Conservation (phyloP, 2,888 invertebrate genomes). For the Drosophila ezoana region DNA sequence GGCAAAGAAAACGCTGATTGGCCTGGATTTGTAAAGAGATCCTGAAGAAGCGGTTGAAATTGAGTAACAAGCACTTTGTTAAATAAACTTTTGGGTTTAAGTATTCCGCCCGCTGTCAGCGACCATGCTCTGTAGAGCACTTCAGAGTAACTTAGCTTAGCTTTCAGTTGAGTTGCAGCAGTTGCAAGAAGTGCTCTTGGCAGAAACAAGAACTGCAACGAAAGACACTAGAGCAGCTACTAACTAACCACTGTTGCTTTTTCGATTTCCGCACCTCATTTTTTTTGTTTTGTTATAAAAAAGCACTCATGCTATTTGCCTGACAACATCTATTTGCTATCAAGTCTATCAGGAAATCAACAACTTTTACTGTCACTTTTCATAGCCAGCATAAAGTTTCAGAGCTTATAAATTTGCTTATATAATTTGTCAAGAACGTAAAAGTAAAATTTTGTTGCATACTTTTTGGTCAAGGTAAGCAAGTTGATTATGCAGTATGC, state of each 20-base stretch:
- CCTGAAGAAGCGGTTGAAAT: slow-evolving; percentile 1
- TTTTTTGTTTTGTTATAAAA: background rate
- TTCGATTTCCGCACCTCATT: background rate
- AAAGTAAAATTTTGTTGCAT: slow-evolving; percentile 9
- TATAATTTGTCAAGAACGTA: slow-evolving; percentile 6
- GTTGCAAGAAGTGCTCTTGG: background rate
- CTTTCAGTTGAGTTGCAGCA: slow-evolving; percentile 14
- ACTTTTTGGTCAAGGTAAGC: slow-evolving; percentile 21
- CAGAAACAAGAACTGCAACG: background rate
- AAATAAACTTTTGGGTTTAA: slow-evolving; percentile 64
- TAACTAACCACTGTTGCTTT: slow-evolving; percentile 3
- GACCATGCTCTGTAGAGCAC: slow-evolving; percentile 33
- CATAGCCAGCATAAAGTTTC: slow-evolving; percentile 3
- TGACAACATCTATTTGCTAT: slow-evolving; percentile 25
- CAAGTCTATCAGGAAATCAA: slow-evolving; percentile 14
- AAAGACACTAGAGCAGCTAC: background rate
- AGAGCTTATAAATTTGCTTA: slow-evolving; percentile 15
- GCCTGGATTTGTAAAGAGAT: slow-evolving; percentile 6
- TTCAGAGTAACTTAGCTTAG: slow-evolving; percentile 20
- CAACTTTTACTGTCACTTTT: slow-evolving; percentile 18
- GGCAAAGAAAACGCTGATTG: slow-evolving; percentile 54
- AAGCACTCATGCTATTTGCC: slow-evolving; percentile 3
- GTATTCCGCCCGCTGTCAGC: slow-evolving; percentile 36
- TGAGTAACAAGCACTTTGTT: slow-evolving; percentile 66
- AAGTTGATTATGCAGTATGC: slow-evolving; percentile 15